phyloP scores from a whole-genome alignment of 2,888 invertebrate species.

The Periphyllus acericola region DNA sequence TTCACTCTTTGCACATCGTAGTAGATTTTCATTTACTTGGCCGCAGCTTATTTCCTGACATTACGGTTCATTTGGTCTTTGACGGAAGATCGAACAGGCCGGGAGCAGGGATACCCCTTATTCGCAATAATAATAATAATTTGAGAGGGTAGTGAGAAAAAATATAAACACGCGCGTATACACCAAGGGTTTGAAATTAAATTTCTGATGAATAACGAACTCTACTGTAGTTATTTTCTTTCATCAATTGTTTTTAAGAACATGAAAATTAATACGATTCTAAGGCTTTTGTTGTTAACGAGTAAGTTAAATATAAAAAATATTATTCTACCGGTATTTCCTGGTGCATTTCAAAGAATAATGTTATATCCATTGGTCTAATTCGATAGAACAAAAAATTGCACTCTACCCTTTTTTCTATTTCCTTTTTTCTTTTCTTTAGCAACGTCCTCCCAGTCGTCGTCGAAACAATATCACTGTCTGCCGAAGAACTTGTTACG shows the following conservation, averaged over 20 bases:
- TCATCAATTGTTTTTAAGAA: neutral
- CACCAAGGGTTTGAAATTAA: constrained; percentile 20
- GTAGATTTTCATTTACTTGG: constrained; percentile 24
- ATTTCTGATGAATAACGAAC: neutral
- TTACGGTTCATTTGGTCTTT: constrained; percentile 37
- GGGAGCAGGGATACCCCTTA: neutral
- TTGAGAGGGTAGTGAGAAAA: neutral
- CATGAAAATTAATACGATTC: neutral
- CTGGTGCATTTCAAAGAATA: neutral
- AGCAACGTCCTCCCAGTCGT: neutral
- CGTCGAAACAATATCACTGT: constrained; percentile 36
- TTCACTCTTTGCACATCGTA: neutral
- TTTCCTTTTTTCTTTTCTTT: constrained; percentile 15
- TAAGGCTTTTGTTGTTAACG: neutral
- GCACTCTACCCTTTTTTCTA: neutral
- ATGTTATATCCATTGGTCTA: constrained; percentile 28
- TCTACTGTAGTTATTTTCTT: neutral
- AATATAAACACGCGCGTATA: neutral
- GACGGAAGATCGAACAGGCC: constrained; percentile 27
- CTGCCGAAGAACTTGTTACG: constrained; percentile 35
- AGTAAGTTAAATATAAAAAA: neutral
- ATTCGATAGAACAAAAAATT: neutral
- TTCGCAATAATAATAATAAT: constrained; percentile 19
- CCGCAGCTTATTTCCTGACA: constrained; percentile 34
- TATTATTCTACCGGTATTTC: neutral